Evolutionary conservation across 2,113 vertebrate genomes (phyloP).

Genomic region (Ploceus nigricollis): DNA sequence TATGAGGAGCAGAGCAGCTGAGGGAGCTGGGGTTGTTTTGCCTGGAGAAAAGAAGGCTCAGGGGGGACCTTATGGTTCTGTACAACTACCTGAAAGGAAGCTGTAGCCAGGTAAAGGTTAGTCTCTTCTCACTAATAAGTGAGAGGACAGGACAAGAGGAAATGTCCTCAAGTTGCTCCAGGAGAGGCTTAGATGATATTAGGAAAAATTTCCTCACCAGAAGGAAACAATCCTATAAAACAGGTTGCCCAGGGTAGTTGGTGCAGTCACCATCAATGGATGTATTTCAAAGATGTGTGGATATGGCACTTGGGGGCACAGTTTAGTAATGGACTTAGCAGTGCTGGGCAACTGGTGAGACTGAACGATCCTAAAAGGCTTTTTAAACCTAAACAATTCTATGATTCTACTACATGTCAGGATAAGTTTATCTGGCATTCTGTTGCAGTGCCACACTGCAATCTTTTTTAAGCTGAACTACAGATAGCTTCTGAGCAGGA

Average conservation of each 20-base stretch:
- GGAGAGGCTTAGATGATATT: neutral
- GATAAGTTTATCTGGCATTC: neutral
- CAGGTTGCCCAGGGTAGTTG: neutral
- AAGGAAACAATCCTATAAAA: neutral
- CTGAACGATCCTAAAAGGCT: neutral
- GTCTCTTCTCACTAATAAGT: neutral
- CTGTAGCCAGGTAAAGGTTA: neutral
- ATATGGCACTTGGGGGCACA: neutral
- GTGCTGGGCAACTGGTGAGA: neutral
- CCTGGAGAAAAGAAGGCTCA: neutral
- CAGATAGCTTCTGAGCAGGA: neutral
- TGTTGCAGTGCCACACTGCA: neutral
- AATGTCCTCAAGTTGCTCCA: neutral
- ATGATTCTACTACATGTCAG: neutral
- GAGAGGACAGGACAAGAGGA: neutral
- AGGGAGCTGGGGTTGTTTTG: neutral
- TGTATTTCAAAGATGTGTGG: neutral
- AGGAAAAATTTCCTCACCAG: neutral
- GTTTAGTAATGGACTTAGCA: neutral
- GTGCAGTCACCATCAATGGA: too few relatives aligned
- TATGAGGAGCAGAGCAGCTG: neutral
- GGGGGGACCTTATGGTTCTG: rapidly evolving
- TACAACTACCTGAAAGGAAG: neutral
- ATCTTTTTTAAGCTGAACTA: neutral
- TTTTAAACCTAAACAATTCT: neutral